Conservation (phyloP, 2,888 invertebrate genomes). For the Melanophora roralis region DNA sequence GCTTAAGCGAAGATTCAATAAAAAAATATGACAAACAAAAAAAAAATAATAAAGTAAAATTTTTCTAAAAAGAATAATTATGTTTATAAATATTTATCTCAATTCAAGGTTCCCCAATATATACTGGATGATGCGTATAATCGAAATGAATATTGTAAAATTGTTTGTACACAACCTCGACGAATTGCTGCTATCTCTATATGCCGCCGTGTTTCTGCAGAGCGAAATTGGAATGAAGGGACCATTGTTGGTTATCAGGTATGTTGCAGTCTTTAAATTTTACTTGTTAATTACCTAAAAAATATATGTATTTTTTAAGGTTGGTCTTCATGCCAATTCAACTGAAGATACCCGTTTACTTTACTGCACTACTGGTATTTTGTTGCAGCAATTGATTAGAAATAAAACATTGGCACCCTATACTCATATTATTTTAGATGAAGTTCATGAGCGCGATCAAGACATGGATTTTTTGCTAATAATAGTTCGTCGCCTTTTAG, state of each 20-base stretch:
- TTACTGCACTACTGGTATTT: constrained; percentile 93
- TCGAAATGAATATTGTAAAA: constrained; percentile 85
- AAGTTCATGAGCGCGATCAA: constrained; percentile 94
- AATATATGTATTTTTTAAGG: constrained; percentile 60
- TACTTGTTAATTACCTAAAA: not conserved
- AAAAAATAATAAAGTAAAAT: too few species aligned
- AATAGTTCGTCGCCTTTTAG: constrained; percentile 86
- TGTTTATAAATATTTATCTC: not conserved
- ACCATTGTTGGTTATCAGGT: constrained; percentile 94
- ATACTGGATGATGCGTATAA: constrained; percentile 87
- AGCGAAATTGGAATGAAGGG: constrained; percentile 89
- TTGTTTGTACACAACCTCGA: constrained; percentile 95
- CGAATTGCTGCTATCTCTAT: constrained; percentile 95
- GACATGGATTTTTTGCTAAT: constrained; percentile 94
- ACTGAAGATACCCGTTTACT: constrained; percentile 83
- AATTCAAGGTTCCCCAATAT: constrained; percentile 87
- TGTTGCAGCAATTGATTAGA: constrained; percentile 86
- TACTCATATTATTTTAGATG: constrained; percentile 94
- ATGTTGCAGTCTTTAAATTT: constrained; percentile 43
- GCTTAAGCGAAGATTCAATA: too few species aligned
- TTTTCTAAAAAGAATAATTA: too few species aligned
- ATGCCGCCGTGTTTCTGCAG: constrained; percentile 88
- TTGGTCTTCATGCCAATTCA: constrained; percentile 69
- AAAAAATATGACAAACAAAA: too few species aligned
- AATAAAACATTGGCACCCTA: constrained; percentile 85